phyloP scores from a whole-genome alignment of 1,140 invertebrate species.

The Apocrypta bakeri region DNA sequence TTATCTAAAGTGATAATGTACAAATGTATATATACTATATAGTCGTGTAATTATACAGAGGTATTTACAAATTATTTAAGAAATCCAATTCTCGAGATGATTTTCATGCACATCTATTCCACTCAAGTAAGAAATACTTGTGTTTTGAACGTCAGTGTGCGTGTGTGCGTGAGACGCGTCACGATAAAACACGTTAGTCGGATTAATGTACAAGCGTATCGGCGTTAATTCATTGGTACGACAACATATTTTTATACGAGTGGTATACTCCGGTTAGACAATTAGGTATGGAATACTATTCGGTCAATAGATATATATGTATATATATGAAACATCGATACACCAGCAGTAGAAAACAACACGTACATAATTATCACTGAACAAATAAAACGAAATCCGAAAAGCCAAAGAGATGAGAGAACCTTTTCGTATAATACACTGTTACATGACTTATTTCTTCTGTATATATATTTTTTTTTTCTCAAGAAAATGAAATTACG shows the following conservation, averaged over 20 bases:
- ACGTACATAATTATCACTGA: not conserved
- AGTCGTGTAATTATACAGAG: no score
- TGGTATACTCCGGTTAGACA: not conserved
- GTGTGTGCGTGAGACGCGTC: not conserved
- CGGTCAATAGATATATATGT: no score
- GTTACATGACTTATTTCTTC: not conserved
- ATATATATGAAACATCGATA: not conserved
- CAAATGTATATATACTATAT: no score
- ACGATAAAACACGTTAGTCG: not conserved
- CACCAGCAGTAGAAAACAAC: not conserved
- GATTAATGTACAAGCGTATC: not conserved
- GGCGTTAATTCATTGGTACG: not conserved
- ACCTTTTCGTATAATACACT: not conserved
- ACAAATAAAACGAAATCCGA: not conserved
- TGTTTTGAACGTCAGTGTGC: not conserved
- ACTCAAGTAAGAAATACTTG: not conserved
- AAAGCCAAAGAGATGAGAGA: not conserved
- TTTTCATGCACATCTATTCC: not conserved
- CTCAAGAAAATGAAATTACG: no score
- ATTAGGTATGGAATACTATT: no score
- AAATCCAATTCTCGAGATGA: not conserved
- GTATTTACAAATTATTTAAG: not conserved
- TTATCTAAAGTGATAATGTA: no score
- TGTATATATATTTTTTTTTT: no score
- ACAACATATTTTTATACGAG: not conserved